Base-by-base conservation (phyloP, 2,113 vertebrate species). In the Cichladusa arquata region DNA sequence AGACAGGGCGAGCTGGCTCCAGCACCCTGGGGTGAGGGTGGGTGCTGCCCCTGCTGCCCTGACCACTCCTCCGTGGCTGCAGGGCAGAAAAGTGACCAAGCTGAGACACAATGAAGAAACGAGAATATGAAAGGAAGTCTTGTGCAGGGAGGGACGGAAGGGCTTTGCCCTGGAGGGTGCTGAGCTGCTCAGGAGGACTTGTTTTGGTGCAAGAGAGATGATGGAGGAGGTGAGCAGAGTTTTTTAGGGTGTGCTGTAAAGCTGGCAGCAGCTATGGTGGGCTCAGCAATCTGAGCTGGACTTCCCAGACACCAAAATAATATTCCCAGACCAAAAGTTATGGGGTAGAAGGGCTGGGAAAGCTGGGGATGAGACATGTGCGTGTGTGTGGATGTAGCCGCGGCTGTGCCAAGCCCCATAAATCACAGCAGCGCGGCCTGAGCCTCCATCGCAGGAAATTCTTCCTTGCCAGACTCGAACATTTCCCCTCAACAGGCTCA, bases 1-100 rank as follows among this genome's bases (percentile, higher is more conserved):
- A 76, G 78, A 81, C 58, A 54, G 66, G 57, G 48, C 0, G 0
- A 61, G 88, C 66, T 69, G 92, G 57, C 57, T 87, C 31, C 81
- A 64, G 61, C 70, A 87, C 57, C 92, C 74, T 5, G 36, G 44
- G 67, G 65, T 81, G 74, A 90, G 40, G 36, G 36, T 94, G 86
- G 92, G 95, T 93, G 95, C 93, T 90, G 83, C 29, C 40, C 18
- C 78, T 91, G 64, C 67, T 91, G 67, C 67, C 25, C 25, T 78
- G 66, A 64, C 20, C 11, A 1, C 28, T 61, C 24, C 31, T 42
- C 44, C 0, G 0, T 1, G 0, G 38, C 29, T n/a, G 11, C 5
- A 3, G 45, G 29, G 3, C 47, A 57, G 13, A 47, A 81, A 38
- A 16, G 34, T 71, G 85, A 40, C 33, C 33, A 28, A n/a, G 5